Evolutionary conservation across 2,113 vertebrate genomes (phyloP), one percentile per base, ranked within the genome.

Genomic region (Larimichthys polyactis): DNA sequence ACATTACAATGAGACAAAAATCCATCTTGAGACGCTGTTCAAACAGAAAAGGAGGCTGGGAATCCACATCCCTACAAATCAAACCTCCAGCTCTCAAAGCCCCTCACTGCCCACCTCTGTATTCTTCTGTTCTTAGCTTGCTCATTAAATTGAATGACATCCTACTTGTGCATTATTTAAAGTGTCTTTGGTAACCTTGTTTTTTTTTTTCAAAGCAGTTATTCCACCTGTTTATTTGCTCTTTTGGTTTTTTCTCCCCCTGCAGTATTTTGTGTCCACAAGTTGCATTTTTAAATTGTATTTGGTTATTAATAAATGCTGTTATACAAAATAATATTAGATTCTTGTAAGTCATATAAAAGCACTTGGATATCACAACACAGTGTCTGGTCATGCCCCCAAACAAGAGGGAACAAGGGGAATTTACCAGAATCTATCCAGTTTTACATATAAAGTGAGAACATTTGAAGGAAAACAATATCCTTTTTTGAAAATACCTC

Each of bases 1-100:
- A 84, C 70, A 70, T 78, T 67, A 72, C 75, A 87, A 79, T 74
- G 65, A 82, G 76, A 78, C 65, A 71, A 29, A 65, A 90, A 83
- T 81, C 66, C 40, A 72, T 83, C 57, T 55, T 68, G 27, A 69
- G 77, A 75, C 20, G 46, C n/a, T 29, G 40, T 88, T 78, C 58
- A 72, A 84, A 81, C 66, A 81, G 48, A 68, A 32, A 52, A 62
- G 20, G 16, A 44, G 36, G 55, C 16, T 11, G 8, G 29, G 59
- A 63, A 74, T 46, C 71, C 66, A 75, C 36, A 83, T 43, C 48
- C 43, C 74, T 49, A 46, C 1, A 48, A 49, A 66, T 81, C 60
- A 32, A 73, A 73, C 44, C 27, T 44, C 24, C 15, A 4, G 5
- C 17, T 81, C 51, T 82, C 64, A 64, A 54, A 80, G 63, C 66